phyloP scores from a whole-genome alignment of 2,797 vertebrate genomes.

The Amphiprion clarkii region DNA sequence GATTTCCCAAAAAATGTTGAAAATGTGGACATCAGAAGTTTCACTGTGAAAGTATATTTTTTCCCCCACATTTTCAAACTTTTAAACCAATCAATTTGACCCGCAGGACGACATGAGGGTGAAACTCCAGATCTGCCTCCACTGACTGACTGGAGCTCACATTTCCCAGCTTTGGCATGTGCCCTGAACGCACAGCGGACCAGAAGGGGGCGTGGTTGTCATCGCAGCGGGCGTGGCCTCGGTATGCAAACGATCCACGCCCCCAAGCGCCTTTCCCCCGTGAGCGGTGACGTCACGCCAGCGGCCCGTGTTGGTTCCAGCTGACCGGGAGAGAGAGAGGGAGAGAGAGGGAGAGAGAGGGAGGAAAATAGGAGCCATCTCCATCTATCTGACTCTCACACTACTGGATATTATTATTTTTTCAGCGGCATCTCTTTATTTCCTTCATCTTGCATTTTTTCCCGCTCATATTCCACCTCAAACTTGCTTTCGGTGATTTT shows the following conservation, averaged over 20 bases:
- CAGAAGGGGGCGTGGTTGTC: not conserved
- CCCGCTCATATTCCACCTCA: conserved; percentile 44
- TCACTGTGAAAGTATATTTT: too few species aligned
- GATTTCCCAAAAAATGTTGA: too few species aligned
- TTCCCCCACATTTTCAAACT: too few species aligned
- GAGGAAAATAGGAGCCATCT: conserved; percentile 76
- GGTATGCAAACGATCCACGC: conserved; percentile 78
- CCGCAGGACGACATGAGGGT: too few species aligned
- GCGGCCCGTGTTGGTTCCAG: conserved; percentile 89
- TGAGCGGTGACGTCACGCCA: conserved; percentile 86
- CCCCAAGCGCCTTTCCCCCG: conserved; percentile 80
- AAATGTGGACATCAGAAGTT: too few species aligned
- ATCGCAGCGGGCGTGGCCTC: not conserved
- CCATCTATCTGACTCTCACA: conserved; percentile 70
- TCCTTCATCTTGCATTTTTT: conserved; percentile 53
- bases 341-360: conserved; percentile 60
- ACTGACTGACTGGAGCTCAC: not conserved
- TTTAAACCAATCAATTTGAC: too few species aligned
- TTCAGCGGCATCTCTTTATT: conserved; percentile 64
- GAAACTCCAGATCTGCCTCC: too few species aligned
- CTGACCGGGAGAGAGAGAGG: conserved; percentile 80
- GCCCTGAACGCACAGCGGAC: conserved; percentile 23
- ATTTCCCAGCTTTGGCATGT: conserved; percentile 18
- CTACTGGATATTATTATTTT: conserved; percentile 76
- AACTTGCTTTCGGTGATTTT: conserved; percentile 10